phyloP scores from a whole-genome alignment of 2,113 vertebrate species.

The Thalassarche chlororhynchos region DNA sequence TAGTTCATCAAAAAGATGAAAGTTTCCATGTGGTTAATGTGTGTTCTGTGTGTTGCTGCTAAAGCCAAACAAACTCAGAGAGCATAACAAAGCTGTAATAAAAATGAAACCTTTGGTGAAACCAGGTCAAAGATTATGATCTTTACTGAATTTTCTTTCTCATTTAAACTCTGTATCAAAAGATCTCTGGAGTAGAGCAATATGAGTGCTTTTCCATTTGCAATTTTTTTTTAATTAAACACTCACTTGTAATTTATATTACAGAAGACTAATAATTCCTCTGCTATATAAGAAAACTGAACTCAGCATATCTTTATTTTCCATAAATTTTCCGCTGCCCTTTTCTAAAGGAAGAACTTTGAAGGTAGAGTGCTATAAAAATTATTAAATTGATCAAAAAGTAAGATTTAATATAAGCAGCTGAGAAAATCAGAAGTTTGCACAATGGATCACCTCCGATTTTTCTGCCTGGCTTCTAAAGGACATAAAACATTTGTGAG shows the following conservation, averaged over 20 bases:
- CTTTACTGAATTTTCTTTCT: constrained; percentile 10
- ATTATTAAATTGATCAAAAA: constrained; percentile 13
- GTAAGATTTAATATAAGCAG: neutral
- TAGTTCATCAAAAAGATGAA: neutral
- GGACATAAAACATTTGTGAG: neutral
- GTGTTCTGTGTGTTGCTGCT: neutral
- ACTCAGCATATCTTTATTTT: constrained; percentile 34
- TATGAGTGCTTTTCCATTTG: neutral
- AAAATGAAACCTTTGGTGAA: constrained; percentile 27
- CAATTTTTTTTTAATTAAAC: constrained; percentile 28
- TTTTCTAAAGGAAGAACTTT: constrained; percentile 18
- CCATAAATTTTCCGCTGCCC: constrained; percentile 38
- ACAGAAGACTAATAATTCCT: constrained; percentile 23
- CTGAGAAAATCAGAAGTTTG: neutral
- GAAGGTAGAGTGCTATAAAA: neutral
- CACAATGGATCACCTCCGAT: neutral
- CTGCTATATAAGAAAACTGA: constrained; percentile 4
- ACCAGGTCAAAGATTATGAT: constrained; percentile 3
- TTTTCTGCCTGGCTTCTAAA: neutral
- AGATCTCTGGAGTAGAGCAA: neutral
- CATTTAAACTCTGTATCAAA: neutral
- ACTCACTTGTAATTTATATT: constrained; percentile 27
- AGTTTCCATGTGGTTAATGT: constrained; percentile 21
- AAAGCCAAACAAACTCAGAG: neutral
- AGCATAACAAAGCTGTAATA: neutral